Percentiles rank a stretch among this genome's conserved stretches.
These are phyloP conservation scores for Conchocele bisecta DNA, from an alignment of 2,888 invertebrate species.

Conservation along the genomic window DNA sequence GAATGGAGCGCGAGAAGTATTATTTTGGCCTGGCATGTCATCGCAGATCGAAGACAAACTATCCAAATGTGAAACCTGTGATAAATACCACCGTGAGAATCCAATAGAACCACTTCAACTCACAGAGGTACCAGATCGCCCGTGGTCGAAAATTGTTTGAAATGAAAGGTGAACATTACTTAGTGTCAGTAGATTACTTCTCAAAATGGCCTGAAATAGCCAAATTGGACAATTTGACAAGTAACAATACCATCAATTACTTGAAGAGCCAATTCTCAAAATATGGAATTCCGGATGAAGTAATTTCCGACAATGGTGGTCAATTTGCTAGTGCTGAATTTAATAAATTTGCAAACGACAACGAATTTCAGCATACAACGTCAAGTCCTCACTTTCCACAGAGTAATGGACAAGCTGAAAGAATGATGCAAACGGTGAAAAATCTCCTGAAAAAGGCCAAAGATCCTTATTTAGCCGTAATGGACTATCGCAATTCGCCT, in stretches of 20 bases:
- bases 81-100: conserved; percentile 17
- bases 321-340: conserved; percentile 28
- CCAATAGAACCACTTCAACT: conserved; percentile 36
- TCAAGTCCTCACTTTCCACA: conserved; percentile 15
- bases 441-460: conserved; percentile 38
- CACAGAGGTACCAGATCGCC: conserved; percentile 44
- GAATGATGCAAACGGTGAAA: conserved; percentile 41
- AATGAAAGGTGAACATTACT: conserved; percentile 32
- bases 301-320: conserved; percentile 39
- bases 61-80: conserved; percentile 35
- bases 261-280: conserved; percentile 39
- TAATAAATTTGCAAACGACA: conserved; percentile 13
- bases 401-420: conserved; percentile 34
- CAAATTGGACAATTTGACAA: conserved; percentile 26
- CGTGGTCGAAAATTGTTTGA: conserved; percentile 51
- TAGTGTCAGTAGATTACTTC: conserved; percentile 45
- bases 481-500: conserved; percentile 39
- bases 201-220: conserved; percentile 46
- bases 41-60: conserved; percentile 23
- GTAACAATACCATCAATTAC: conserved; percentile 17
- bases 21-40: conserved; percentile 41
- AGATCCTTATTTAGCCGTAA: conserved; percentile 30
- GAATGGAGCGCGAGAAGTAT: conserved; percentile 20
- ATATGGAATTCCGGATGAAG: conserved; percentile 17
- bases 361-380: conserved; percentile 26